These are phyloP conservation scores for Drosophila hawaiiensis DNA, from an alignment of 2,888 invertebrate species.

Conservation along the genomic window DNA sequence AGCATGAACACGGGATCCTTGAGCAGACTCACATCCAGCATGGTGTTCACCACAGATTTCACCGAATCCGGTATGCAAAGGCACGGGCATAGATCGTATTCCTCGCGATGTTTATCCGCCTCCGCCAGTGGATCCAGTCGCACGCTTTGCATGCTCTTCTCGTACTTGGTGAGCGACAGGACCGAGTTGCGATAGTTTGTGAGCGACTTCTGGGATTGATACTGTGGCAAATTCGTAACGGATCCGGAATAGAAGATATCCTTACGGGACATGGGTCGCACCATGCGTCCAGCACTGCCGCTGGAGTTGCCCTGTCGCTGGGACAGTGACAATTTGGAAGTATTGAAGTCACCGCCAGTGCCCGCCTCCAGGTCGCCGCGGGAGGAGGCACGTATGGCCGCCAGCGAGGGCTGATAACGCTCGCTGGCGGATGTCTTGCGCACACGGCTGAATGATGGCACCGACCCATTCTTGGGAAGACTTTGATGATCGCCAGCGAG, in stretches of 20 bases:
- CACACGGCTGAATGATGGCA: conserved; percentile 95
- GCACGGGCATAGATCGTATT: conserved; percentile 93
- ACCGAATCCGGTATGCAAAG: conserved; percentile 92
- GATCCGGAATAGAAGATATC: conserved; percentile 99
- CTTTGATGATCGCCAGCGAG: conserved; percentile 85
- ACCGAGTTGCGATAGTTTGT: conserved; percentile 96
- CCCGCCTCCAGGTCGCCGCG: conserved; percentile 91
- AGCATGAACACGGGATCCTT: conserved; percentile 96
- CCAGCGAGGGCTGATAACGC: conserved; percentile 93
- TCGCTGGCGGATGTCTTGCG: conserved; percentile 94
- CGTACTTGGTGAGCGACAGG: conserved; percentile 92
- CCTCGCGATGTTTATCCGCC: conserved; percentile 86
- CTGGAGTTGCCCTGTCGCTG: conserved; percentile 79
- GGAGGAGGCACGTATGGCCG: conserved; percentile 92
- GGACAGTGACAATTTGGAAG: conserved; percentile 89
- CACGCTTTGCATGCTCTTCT: conserved; percentile 87
- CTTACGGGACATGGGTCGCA: conserved; percentile 95
- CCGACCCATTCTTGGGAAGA: conserved; percentile 94
- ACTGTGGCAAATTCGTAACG: conserved; percentile 96
- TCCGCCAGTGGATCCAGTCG: conserved; percentile 86
- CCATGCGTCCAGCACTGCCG: conserved; percentile 87
- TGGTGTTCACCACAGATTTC: conserved; percentile 93
- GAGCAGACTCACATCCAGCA: conserved; percentile 95
- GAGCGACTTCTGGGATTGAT: conserved; percentile 95
- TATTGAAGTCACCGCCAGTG: conserved; percentile 89